Percentiles rank a stretch among this genome's conserved stretches.
Evolutionary conservation across 2,888 invertebrate genomes (phyloP).

Genomic region (Laothoe populi): DNA sequence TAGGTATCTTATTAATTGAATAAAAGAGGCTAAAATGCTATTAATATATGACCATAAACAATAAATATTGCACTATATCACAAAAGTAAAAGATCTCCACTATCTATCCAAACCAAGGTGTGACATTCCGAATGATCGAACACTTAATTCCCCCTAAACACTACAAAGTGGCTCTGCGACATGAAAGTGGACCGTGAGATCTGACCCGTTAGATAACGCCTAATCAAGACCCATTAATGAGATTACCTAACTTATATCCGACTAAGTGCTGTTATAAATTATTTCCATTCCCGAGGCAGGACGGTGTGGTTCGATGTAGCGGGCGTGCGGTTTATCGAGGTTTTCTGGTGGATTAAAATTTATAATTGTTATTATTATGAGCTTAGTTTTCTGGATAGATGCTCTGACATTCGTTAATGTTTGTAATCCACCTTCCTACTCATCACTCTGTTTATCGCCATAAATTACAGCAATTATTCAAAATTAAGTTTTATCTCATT

Average conservation of each 20-base stretch:
- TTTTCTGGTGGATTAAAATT: neutral
- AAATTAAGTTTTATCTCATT: neutral
- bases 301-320: slow-evolving; percentile 5
- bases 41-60: too few relatives aligned
- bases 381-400: neutral
- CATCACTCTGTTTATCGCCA: too few relatives aligned
- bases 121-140: slow-evolving; percentile 2
- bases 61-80: too few relatives aligned
- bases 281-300: neutral
- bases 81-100: neutral
- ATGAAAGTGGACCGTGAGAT: slow-evolving; percentile 19
- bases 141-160: slow-evolving; percentile 1
- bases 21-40: too few relatives aligned
- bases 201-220: slow-evolving; percentile 11
- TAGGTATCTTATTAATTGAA: too few relatives aligned
- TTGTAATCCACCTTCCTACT: too few relatives aligned
- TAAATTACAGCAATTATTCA: neutral
- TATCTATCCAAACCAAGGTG: neutral
- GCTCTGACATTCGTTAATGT: neutral
- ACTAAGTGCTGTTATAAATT: slow-evolving; percentile 21
- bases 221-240: slow-evolving; percentile 23
- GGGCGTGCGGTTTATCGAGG: slow-evolving; percentile 8
- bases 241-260: slow-evolving; percentile 23
- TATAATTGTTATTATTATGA: neutral
- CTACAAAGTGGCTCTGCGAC: slow-evolving; percentile 16